A percentile compares a stretch with the other conserved stretches of the same genome.
phyloP scores from a whole-genome alignment of 2,888 invertebrate species.

The Tridacna gigas region DNA sequence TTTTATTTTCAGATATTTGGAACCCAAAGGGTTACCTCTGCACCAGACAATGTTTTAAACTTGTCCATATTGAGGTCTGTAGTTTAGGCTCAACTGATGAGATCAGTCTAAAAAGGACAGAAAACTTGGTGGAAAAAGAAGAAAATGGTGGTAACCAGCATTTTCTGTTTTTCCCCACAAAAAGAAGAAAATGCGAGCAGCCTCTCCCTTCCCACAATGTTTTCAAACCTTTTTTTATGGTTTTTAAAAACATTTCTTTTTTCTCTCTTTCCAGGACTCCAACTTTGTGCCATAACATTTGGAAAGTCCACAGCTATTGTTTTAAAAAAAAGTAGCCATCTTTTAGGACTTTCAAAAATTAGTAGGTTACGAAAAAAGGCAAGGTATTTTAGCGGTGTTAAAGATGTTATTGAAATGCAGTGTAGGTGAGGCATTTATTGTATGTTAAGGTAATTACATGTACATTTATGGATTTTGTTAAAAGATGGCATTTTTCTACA shows the following conservation, averaged over 20 bases:
- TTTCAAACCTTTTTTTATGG: neutral
- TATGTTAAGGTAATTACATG: neutral
- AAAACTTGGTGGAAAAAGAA: no score
- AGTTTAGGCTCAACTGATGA: no score
- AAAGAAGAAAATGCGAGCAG: no score
- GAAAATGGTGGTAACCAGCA: no score
- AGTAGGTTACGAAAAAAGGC: neutral
- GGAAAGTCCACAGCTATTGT: neutral
- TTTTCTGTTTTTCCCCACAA: no score
- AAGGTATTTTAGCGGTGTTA: neutral
- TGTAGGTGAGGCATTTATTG: neutral
- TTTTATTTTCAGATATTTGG: no score
- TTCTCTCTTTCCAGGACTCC: constrained; percentile 9
- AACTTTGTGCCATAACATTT: neutral
- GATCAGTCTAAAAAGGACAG: no score
- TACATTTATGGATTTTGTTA: constrained; percentile 5
- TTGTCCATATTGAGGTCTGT: no score
- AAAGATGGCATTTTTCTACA: constrained; percentile 51
- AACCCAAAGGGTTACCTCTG: no score
- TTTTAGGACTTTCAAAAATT: constrained; percentile 10
- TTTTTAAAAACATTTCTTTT: no score
- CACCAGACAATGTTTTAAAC: no score
- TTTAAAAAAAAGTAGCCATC: constrained; percentile 16
- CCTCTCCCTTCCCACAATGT: no score
- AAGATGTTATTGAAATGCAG: neutral